Conservation (phyloP, 2,113 vertebrate genomes). For the Hippocampus mohnikei region DNA sequence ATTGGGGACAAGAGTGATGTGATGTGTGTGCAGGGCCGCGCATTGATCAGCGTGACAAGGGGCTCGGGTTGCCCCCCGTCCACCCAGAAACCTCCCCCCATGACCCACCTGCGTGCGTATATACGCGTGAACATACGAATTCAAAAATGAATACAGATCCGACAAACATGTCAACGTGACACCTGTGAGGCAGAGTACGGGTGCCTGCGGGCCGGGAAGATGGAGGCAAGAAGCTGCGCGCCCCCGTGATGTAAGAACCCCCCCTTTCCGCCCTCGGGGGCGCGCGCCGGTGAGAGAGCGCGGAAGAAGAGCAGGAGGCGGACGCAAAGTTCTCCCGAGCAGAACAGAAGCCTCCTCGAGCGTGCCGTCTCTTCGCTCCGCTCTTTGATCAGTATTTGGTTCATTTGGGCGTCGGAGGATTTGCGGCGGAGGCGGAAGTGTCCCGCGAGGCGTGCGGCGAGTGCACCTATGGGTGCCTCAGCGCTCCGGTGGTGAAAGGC, state of each 20-base stretch:
- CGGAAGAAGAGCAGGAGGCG: constrained; percentile 41
- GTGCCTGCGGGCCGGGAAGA: constrained; percentile 3
- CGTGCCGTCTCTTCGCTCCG: not conserved
- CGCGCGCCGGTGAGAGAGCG: constrained; percentile 52
- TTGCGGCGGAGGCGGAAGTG: not conserved
- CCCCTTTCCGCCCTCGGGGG: constrained; percentile 25
- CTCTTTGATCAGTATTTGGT: not conserved
- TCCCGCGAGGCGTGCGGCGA: not conserved
- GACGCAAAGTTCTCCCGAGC: constrained; percentile 57
- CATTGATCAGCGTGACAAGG: constrained; percentile 54
- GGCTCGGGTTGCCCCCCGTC: constrained; percentile 18
- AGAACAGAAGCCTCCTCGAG: not conserved
- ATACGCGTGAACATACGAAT: no score
- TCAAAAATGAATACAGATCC: constrained; percentile 10
- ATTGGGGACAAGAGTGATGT: constrained; percentile 57
- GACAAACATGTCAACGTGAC: constrained; percentile 1
- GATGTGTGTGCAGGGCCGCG: constrained; percentile 48
- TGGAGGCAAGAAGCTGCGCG: constrained; percentile 55
- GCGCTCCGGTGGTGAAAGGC: constrained; percentile 32
- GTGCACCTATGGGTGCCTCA: constrained; percentile 29
- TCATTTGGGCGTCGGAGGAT: constrained; percentile 29
- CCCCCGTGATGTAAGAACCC: constrained; percentile 48
- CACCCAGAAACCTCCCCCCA: constrained; percentile 20
- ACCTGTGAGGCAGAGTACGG: not conserved
- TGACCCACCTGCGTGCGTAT: constrained; percentile 2